Evolutionary conservation across 2,113 vertebrate genomes (phyloP).

Genomic region (Narcine bancroftii): DNA sequence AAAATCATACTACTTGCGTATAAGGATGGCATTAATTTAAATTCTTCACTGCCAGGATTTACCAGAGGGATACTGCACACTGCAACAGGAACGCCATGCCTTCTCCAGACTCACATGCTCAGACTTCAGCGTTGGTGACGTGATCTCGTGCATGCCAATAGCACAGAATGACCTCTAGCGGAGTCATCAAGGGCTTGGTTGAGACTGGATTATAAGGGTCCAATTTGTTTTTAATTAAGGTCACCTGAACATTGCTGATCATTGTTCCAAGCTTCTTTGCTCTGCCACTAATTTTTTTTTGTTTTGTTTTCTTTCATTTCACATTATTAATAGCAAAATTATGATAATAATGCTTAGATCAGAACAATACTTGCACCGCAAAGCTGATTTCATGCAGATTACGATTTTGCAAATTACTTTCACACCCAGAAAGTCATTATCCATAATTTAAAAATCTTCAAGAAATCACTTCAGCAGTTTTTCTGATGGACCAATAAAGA

Average conservation of each 20-base stretch:
- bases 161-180: conserved; percentile 21
- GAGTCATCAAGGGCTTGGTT: not conserved
- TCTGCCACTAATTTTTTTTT: not conserved
- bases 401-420: no score
- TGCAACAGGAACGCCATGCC: not conserved
- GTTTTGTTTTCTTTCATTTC: no score
- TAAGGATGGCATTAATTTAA: not conserved
- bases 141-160: not conserved
- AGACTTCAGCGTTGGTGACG: not conserved
- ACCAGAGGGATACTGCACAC: not conserved
- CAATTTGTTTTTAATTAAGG: conserved; percentile 3
- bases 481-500: not conserved
- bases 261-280: not conserved
- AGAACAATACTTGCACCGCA: not conserved
- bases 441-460: not conserved
- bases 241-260: not conserved
- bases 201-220: not conserved
- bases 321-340: not conserved
- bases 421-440: not conserved
- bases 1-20: not conserved
- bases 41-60: not conserved
- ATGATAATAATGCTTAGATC: not conserved
- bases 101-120: not conserved
- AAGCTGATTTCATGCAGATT: not conserved
- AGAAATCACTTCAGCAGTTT: not conserved